Base-by-base conservation (phyloP, 2,888 invertebrate species). In the Scrobipalpa atriplicella region DNA sequence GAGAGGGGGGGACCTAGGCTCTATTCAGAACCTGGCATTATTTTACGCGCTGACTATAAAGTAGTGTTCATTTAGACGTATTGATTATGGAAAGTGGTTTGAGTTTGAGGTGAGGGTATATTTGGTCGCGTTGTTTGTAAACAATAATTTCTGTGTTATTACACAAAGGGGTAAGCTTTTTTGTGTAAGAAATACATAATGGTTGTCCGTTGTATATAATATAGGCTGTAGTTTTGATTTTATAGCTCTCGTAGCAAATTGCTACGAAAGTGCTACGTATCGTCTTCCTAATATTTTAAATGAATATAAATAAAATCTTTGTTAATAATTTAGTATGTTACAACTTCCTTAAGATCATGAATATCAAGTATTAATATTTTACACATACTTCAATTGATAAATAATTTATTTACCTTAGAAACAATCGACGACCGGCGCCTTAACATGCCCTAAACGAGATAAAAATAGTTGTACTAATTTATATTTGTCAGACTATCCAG, bases 1-100 rank as follows among this genome's bases (percentile, higher is more conserved):
- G 51, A 36, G 56, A 77, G 77, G 81, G 83, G 83, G 84, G 78
- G 36, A 54, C 62, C 62, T 82, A 82, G 83, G 78, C 82, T 83
- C 81, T 82, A 83, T 82, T 82, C 82, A 83, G 81, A 16, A 19
- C 16, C 19, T 41, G 2, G 64, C 41, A 63, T 63, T 63, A 43
- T 51, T 60, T 60, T 39, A 51, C 62, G 38, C n/a, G 16, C 62
- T 47, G 29, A 38, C 63, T 63, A 63, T 38, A 16, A n/a, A 18
- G n/a, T 41, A 51, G 47, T 18, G 63, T 52, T 63, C 36, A 63
- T 63, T 63, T 63, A 63, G 47, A 63, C 51, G 38, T 63, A 63
- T 63, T 52, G 63, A 63, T 63, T 52, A 63, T 29, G 36, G 16
- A 29, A 47, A 62, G 62, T 62, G 61, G 39, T 39, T 41, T n/a